These are phyloP conservation scores for Scrobipalpa atriplicella DNA, from an alignment of 2,888 invertebrate genomes.

Conservation along the genomic window DNA sequence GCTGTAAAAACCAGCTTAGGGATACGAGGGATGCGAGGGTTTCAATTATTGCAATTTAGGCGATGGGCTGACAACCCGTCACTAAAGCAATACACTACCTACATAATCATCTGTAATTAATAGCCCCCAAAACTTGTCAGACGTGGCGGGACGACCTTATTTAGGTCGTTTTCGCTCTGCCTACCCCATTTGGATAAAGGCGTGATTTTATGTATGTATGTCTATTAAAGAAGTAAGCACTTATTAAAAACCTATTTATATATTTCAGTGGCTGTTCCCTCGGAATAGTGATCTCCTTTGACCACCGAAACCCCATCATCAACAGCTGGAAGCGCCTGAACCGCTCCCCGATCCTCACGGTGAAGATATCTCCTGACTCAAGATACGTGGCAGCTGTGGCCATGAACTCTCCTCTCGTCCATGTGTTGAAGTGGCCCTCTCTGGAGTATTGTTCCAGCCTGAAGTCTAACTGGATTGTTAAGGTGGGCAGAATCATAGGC, in stretches of 20 bases:
- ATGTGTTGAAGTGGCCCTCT: constrained; percentile 61
- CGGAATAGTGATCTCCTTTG: constrained; percentile 52
- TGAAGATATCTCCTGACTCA: constrained; percentile 67
- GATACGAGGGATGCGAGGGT: too few relatives aligned
- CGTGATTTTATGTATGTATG: too few relatives aligned
- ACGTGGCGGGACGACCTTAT: too few relatives aligned
- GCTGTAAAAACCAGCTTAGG: too few relatives aligned
- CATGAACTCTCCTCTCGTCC: constrained; percentile 47
- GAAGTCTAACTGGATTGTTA: constrained; percentile 52
- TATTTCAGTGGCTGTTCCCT: constrained; percentile 63
- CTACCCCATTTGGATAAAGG: too few relatives aligned
- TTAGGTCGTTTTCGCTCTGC: too few relatives aligned
- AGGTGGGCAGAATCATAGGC: constrained; percentile 44
- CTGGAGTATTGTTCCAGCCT: constrained; percentile 48
- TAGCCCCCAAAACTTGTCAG: too few relatives aligned
- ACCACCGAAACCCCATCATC: constrained; percentile 36
- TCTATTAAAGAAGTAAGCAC: not conserved
- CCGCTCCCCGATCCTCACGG: constrained; percentile 44
- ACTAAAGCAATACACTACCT: too few relatives aligned
- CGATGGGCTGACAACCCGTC: too few relatives aligned
- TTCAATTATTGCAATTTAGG: too few relatives aligned
- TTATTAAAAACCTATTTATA: not conserved
- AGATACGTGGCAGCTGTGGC: constrained; percentile 57
- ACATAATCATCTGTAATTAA: too few relatives aligned
- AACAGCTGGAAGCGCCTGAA: constrained; percentile 42